These are phyloP conservation scores for Drosophila robusta DNA, from an alignment of 2,888 invertebrate species.

Conservation along the genomic window DNA sequence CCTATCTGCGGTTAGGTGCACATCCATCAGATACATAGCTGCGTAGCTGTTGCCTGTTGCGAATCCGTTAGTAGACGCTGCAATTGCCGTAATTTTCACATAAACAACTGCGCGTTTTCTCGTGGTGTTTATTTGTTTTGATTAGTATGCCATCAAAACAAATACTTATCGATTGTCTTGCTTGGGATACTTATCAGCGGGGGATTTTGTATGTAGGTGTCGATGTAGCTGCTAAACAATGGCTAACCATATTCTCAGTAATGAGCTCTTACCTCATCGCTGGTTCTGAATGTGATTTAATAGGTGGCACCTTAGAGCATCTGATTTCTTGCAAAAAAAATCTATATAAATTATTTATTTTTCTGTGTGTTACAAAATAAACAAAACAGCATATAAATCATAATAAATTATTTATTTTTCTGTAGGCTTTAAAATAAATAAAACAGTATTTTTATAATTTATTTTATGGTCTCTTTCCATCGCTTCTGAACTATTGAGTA, in stretches of 20 bases:
- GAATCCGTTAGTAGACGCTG: constrained; percentile 19
- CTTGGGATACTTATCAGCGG: neutral
- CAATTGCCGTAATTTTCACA: constrained; percentile 49
- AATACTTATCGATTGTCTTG: constrained; percentile 40
- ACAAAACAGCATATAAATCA: no score
- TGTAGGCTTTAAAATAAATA: no score
- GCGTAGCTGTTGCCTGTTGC: constrained; percentile 14
- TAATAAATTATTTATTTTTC: no score
- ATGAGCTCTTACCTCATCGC: constrained; percentile 25
- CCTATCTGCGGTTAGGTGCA: constrained; percentile 23
- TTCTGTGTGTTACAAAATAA: no score
- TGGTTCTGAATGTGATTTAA: neutral
- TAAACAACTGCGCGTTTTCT: constrained; percentile 47
- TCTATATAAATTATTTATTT: no score
- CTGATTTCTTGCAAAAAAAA: neutral
- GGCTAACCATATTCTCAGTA: neutral
- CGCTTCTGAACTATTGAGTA: no score
- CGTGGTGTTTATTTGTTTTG: constrained; percentile 44
- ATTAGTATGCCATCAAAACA: constrained; percentile 45
- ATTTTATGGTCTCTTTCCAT: no score
- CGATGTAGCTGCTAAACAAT: constrained; percentile 20
- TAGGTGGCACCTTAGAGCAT: neutral
- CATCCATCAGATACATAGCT: constrained; percentile 43
- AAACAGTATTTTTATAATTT: no score
- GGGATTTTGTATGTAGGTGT: neutral